Base-by-base conservation (phyloP, 2,888 invertebrate genomes). In the Xylota segnis region DNA sequence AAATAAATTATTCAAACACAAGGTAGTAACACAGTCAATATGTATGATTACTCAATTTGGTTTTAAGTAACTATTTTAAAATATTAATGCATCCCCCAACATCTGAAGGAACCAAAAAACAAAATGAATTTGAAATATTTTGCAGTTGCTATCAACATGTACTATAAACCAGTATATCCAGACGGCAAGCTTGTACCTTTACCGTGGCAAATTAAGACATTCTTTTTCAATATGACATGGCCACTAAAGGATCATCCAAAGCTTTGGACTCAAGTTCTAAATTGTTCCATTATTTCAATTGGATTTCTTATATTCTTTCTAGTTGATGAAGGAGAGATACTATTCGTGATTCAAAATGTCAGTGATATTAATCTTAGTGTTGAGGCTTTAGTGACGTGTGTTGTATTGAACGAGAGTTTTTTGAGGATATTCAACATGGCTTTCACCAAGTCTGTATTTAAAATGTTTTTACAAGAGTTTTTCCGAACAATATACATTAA, bases 361-460 rank as follows among this genome's bases (percentile, higher is more conserved):
- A 29, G 88, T 10, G 87, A 90, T 18, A 79, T 91, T 5, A 90
- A 89, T 72, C 79, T 88, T 37, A 87, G 90, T 87, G 65, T 91
- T 3, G 89, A 89, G 6, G 90, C 89, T 9, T 68, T 89, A 40
- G 90, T 90, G 5, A 89, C 90, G 0, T 88, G 89, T 81, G 23
- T 91, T 16, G 83, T 89, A 10, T 34, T 90, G 10, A 37, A 89
- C 12, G 91, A 91, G 68, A 54, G 88, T 9, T 88, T 89, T 43
- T 76, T 90, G 14, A 88, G 91, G 4, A 88, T 88, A 29, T 90
- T 88, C 18, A 87, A 89, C 65, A 50, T 90, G 78, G 89, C 90
- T 0, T n/a, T 87, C 3, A 81, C 87, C 1, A 88, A 88, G 12
- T 27, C 47, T 0, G 29, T 88, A 1, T 90, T 90, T 16, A 89